Conservation (phyloP, 2,113 vertebrate species). For the Narcine bancroftii region DNA sequence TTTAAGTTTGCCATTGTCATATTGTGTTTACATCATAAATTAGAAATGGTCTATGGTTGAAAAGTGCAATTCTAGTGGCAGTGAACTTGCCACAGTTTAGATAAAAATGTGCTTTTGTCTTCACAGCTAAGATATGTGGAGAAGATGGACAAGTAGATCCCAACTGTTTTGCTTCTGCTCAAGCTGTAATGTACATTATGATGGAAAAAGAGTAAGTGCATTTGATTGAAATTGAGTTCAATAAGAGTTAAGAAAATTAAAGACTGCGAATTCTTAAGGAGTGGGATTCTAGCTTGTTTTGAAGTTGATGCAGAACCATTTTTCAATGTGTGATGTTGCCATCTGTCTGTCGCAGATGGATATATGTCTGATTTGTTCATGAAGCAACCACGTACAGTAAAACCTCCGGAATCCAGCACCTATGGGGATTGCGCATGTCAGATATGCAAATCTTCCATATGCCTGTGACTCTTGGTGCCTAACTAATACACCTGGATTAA, state of each 20-base stretch:
- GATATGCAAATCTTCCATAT: too few relatives aligned
- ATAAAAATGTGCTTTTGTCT: conserved; percentile 38
- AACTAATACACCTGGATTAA: too few relatives aligned
- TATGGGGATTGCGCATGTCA: too few relatives aligned
- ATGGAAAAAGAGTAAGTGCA: conserved; percentile 89
- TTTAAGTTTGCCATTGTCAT: not conserved
- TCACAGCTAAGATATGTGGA: conserved; percentile 90
- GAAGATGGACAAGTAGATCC: conserved; percentile 96
- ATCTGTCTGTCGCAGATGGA: not conserved
- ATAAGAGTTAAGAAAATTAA: not conserved
- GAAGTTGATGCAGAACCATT: not conserved
- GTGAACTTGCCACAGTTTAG: not conserved
- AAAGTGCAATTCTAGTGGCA: not conserved
- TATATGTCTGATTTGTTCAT: not conserved
- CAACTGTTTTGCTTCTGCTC: conserved; percentile 89
- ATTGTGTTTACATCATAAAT: not conserved
- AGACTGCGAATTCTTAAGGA: not conserved
- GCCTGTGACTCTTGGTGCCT: too few relatives aligned
- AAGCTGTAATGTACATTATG: conserved; percentile 75
- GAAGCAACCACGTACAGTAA: not conserved
- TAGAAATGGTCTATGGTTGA: not conserved
- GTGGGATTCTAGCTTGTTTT: not conserved
- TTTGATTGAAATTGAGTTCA: not conserved
- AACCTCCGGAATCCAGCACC: too few relatives aligned
- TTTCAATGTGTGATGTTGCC: not conserved